Evolutionary conservation across 2,113 vertebrate species (phyloP).

Genomic region (Xyliphius kryptos): DNA sequence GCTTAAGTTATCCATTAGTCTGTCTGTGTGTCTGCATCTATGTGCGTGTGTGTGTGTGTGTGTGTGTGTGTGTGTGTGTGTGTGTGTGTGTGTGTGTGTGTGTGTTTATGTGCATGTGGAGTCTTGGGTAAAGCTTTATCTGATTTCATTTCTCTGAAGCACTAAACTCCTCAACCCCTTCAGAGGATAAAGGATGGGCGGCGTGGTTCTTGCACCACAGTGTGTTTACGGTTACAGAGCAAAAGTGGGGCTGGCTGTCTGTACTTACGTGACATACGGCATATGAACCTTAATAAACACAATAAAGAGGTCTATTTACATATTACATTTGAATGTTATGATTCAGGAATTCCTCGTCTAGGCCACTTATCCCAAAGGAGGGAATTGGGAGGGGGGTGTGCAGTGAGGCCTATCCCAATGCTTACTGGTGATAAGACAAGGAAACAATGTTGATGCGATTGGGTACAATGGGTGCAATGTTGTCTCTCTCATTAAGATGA

Average conservation of each 20-base stretch:
- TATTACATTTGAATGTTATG: no score
- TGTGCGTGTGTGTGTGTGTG: background rate
- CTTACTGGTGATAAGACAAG: no score
- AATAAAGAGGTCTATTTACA: no score
- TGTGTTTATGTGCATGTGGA: conserved; percentile 4
- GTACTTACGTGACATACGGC: conserved; percentile 23
- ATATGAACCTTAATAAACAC: no score
- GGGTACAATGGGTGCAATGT: no score
- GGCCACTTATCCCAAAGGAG: no score
- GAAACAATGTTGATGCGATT: no score
- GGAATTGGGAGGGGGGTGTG: no score
- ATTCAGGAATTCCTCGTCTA: no score
- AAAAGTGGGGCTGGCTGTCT: conserved; percentile 25
- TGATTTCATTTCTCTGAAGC: conserved; percentile 49
- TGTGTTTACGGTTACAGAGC: conserved; percentile 15
- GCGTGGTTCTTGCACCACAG: conserved; percentile 24
- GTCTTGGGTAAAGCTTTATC: conserved; percentile 42
- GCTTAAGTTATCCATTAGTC: conserved; percentile 3
- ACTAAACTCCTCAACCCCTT: conserved; percentile 42
- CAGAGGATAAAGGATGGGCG: conserved; percentile 20
- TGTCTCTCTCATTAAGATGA: no score
- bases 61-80: conserved; percentile 1
- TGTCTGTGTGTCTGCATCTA: background rate
- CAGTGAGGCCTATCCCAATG: no score
- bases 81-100: background rate